A percentile compares a stretch with the other conserved stretches of the same genome.
Conservation (phyloP, 2,113 vertebrate genomes). For the Leuciscus idus region DNA sequence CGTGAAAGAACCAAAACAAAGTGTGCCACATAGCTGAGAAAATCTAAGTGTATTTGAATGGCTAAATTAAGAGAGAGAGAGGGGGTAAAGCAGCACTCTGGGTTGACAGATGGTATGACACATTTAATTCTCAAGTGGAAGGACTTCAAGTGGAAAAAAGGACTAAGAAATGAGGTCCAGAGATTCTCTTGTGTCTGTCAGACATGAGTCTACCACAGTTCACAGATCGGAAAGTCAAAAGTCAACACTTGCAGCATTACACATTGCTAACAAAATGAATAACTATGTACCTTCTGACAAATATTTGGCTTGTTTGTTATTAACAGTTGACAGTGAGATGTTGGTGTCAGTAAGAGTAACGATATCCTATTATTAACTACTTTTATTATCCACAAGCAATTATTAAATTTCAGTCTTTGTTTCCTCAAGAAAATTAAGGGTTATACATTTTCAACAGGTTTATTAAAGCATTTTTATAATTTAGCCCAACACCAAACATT, state of each 20-base stretch:
- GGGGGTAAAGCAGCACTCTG: conserved; percentile 46
- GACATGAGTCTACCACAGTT: conserved; percentile 28
- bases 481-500: background rate
- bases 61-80: conserved; percentile 15
- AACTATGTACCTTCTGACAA: background rate
- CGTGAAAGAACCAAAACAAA: conserved; percentile 8
- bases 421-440: background rate
- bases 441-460: background rate
- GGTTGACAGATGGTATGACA: conserved; percentile 59
- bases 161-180: conserved; percentile 52
- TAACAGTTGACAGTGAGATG: conserved; percentile 6
- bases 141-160: conserved; percentile 43
- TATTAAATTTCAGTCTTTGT: background rate
- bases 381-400: background rate
- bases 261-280: background rate
- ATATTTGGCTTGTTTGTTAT: background rate
- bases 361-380: background rate
- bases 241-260: conserved; percentile 43
- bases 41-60: conserved; percentile 49
- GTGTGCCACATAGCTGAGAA: conserved; percentile 26
- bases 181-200: conserved; percentile 38
- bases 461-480: background rate
- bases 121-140: conserved; percentile 55
- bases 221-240: conserved; percentile 45
- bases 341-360: background rate